Percentiles rank a stretch among this genome's conserved stretches.
phyloP scores from a whole-genome alignment of 2,797 vertebrate species.

The Gobionotothen gibberifrons region DNA sequence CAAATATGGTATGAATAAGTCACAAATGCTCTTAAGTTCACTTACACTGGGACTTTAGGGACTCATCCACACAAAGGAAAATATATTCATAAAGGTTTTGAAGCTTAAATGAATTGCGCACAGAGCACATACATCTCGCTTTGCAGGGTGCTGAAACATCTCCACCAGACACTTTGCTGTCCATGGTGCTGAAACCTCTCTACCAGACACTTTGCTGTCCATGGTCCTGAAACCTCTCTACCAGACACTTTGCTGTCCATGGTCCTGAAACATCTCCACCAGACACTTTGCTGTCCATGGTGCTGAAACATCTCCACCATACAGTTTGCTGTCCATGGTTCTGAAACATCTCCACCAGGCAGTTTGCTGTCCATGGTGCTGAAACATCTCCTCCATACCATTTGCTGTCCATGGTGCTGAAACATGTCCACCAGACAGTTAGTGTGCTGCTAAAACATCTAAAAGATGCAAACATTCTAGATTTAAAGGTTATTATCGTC shows the following conservation, averaged over 20 bases:
- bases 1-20: too few relatives aligned
- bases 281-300: too few relatives aligned
- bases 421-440: not conserved
- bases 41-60: not conserved
- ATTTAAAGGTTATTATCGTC: too few relatives aligned
- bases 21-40: too few relatives aligned
- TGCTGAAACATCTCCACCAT: not conserved
- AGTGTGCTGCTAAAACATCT: constrained; percentile 16
- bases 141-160: too few relatives aligned
- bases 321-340: too few relatives aligned
- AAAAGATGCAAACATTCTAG: not conserved
- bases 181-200: too few relatives aligned
- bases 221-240: too few relatives aligned
- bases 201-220: too few relatives aligned
- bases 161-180: too few relatives aligned
- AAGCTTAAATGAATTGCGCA: not conserved
- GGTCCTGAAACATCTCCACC: too few relatives aligned
- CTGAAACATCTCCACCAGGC: not conserved
- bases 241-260: too few relatives aligned
- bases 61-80: not conserved
- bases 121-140: not conserved
- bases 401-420: not conserved
- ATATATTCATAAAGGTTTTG: not conserved
- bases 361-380: not conserved
- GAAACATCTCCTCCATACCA: not conserved